Percentiles rank a stretch among this genome's conserved stretches.
phyloP scores from a whole-genome alignment of 37 sponge, comb jelly and placozoan species.

The Spongilla lacustris region DNA sequence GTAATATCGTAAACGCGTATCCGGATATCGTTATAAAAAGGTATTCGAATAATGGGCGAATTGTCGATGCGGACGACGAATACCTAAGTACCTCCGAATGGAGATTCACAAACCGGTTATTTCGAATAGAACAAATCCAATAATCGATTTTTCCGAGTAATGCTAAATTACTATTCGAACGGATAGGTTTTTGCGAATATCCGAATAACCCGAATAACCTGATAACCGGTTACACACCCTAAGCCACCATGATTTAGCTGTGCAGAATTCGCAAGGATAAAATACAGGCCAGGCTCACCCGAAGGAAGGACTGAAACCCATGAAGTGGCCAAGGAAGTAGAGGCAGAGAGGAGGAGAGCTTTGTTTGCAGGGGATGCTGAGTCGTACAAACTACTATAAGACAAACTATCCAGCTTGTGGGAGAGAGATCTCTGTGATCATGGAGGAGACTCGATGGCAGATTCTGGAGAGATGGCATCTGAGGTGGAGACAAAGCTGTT shows the following conservation, averaged over 20 bases:
- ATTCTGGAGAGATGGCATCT: not conserved
- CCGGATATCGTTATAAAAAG: too few relatives aligned
- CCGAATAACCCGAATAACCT: too few relatives aligned
- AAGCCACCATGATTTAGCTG: not conserved
- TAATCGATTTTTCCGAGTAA: too few relatives aligned
- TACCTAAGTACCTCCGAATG: too few relatives aligned
- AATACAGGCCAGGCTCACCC: not conserved
- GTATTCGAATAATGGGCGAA: too few relatives aligned
- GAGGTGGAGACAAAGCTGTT: not conserved
- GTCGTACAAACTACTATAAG: not conserved
- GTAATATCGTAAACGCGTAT: too few relatives aligned
- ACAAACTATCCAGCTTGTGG: not conserved
- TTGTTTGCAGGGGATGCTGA: not conserved
- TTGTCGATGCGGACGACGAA: too few relatives aligned
- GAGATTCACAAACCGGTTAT: too few relatives aligned
- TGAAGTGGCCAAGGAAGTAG: not conserved
- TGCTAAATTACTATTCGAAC: too few relatives aligned
- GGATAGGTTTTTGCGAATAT: too few relatives aligned
- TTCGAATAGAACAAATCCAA: too few relatives aligned
- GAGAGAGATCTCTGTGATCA: constrained; percentile 1
- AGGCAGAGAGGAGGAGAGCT: not conserved
- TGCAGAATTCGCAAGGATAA: not conserved
- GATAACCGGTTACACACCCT: too few relatives aligned
- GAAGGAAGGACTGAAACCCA: not conserved
- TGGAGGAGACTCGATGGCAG: not conserved